Evolutionary conservation across 1,140 invertebrate species (phyloP).

Genomic region (Drosophila repletoides): DNA sequence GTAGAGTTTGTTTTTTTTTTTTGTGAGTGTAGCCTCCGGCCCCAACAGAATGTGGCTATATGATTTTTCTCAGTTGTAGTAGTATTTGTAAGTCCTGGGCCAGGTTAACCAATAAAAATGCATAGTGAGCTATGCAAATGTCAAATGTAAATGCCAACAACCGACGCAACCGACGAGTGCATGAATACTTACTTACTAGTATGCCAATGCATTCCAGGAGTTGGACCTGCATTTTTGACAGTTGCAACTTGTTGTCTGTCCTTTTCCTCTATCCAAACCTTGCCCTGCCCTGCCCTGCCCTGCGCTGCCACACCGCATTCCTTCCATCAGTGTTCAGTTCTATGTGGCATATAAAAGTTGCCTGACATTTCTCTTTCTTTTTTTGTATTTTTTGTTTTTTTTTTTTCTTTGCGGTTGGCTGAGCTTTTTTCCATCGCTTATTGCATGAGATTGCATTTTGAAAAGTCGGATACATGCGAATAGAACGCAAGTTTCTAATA

Average conservation of each 20-base stretch:
- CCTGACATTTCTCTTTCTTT: constrained; percentile 31
- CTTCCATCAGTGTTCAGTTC: constrained; percentile 1
- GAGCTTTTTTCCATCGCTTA: too few relatives aligned
- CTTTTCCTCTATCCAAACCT: background rate
- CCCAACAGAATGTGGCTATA: too few relatives aligned
- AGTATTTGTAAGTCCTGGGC: background rate
- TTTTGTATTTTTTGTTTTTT: background rate
- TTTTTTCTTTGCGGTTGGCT: constrained; percentile 54
- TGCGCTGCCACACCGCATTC: background rate
- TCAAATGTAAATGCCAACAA: constrained; percentile 62
- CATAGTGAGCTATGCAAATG: constrained; percentile 67
- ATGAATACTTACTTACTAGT: constrained; percentile 60
- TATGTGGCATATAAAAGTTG: constrained; percentile 47
- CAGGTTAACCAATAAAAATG: constrained; percentile 61
- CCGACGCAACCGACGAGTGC: constrained; percentile 37
- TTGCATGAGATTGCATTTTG: constrained; percentile 54
- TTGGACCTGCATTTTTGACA: constrained; percentile 64
- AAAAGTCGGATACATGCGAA: constrained; percentile 33
- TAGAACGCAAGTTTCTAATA: constrained; percentile 48
- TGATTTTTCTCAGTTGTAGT: background rate
- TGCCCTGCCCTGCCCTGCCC: background rate
- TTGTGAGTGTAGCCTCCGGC: too few relatives aligned
- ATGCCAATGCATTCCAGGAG: constrained; percentile 58
- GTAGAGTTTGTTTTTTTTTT: too few relatives aligned
- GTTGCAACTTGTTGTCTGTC: constrained; percentile 60